phyloP scores from a whole-genome alignment of 1,140 invertebrate species.

The Ectropis grisescens region DNA sequence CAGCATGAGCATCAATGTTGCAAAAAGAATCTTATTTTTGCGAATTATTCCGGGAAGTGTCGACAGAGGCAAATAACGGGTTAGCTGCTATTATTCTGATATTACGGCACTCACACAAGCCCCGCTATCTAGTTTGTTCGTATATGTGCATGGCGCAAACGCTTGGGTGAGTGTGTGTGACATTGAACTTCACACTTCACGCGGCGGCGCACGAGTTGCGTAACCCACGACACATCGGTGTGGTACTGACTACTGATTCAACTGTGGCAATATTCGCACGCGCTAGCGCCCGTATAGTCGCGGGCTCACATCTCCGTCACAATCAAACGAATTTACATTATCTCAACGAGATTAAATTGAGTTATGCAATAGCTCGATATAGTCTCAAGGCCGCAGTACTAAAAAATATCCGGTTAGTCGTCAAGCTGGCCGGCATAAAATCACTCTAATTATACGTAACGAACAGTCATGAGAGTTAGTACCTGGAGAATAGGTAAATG shows the following conservation, averaged over 20 bases:
- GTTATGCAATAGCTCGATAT: slow-evolving; percentile 2
- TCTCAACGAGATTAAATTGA: slow-evolving; percentile 4
- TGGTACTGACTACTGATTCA: slow-evolving; percentile 6
- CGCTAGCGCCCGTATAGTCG: no score
- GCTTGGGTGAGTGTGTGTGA: slow-evolving; percentile 45
- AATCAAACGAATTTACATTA: no score
- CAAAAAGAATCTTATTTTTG: slow-evolving; percentile 53
- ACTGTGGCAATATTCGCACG: slow-evolving; percentile 6
- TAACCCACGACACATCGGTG: slow-evolving; percentile 28
- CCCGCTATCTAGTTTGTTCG: slow-evolving; percentile 7
- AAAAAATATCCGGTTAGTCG: no score
- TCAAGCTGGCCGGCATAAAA: no score
- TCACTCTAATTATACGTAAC: no score
- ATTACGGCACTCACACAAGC: slow-evolving; percentile 28
- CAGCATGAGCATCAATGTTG: no score
- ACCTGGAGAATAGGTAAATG: no score
- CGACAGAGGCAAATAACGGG: slow-evolving; percentile 62
- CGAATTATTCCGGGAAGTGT: slow-evolving; percentile 62
- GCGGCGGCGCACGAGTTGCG: slow-evolving; percentile 55
- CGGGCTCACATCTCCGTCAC: no score
- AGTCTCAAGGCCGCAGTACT: no score
- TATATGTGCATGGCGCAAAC: slow-evolving; percentile 5
- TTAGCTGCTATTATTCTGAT: slow-evolving; percentile 54
- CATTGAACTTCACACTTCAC: slow-evolving; percentile 68
- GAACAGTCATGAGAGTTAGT: no score